Evolutionary conservation across 1,140 invertebrate species (phyloP), one percentile per base, ranked within the genome.

Genomic region (Solenopsis invicta): DNA sequence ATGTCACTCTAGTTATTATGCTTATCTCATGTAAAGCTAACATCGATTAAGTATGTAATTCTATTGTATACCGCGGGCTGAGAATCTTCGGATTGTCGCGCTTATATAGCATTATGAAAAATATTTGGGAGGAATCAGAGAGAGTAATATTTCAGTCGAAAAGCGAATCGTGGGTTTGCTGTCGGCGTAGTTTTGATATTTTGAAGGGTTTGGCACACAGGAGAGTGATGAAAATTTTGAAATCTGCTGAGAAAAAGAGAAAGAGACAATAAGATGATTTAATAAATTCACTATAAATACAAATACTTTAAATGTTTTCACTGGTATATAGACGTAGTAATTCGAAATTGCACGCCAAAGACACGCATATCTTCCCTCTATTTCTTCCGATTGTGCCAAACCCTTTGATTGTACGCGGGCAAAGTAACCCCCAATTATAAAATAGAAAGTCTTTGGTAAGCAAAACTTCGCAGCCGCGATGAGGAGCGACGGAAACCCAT

Each of bases 1-100:
- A 71, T 92, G 87, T 86, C 86, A 88, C 86, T 90, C 87, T 93
- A 93, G 86, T 88, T 87, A 86, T 21, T 87, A 87, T 48, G 91
- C 88, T 91, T 92, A 87, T 88, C 74, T 84, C 69, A 75, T 88
- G 91, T 88, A 90, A 90, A 77, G 69, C 72, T 54, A 71, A 86
- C 69, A 87, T 86, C 87, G 82, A 89, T 56, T 88, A 89, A 88
- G 71, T 87, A 84, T 90, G 21, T 74, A 74, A 82, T 78, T 82
- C 21, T 74, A 61, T 88, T 86, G 61, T 81, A 74, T 69, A 87
- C 45, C 29, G 52, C 54, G 54, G 64, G 64, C n/a, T 75, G 67
- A 77, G 50, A 62, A 59, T 69, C 18, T 64, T 29, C 10, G 29
- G 62, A 77, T 48, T 64, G 34, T n/a, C 50, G 64, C 29, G 85